A percentile compares a stretch with the other conserved stretches of the same genome.
Evolutionary conservation across 2,888 invertebrate genomes (phyloP).

Genomic region (Amiota communis): DNA sequence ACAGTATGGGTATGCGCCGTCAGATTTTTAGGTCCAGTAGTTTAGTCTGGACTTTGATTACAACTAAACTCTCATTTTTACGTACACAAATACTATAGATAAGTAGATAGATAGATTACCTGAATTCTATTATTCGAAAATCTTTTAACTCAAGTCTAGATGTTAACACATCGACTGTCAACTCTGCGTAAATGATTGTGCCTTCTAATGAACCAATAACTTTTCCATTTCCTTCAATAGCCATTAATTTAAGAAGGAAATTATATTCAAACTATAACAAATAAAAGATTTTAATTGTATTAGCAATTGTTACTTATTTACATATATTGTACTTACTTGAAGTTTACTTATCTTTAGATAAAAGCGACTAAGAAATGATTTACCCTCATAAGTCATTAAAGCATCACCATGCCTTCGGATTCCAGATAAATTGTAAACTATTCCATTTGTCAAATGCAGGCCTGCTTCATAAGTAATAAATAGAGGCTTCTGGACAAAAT

Average conservation of each 20-base stretch:
- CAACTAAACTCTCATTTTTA: neutral
- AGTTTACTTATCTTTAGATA: conserved; percentile 67
- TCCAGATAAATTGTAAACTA: conserved; percentile 69
- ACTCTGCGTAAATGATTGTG: conserved; percentile 67
- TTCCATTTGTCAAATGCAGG: conserved; percentile 67
- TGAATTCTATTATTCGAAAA: conserved; percentile 69
- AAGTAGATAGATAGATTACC: conserved; percentile 53
- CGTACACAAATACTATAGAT: too few species aligned
- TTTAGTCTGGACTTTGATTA: too few species aligned
- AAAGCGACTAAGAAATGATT: conserved; percentile 67
- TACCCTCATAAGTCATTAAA: conserved; percentile 70
- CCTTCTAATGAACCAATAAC: conserved; percentile 68
- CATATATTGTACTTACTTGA: conserved; percentile 59
- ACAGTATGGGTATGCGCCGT: too few species aligned
- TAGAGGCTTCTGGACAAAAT: conserved; percentile 62
- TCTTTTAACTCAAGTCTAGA: conserved; percentile 65
- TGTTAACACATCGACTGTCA: conserved; percentile 66
- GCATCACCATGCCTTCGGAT: conserved; percentile 67
- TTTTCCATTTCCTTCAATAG: conserved; percentile 68
- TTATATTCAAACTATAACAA: conserved; percentile 68
- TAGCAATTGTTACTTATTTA: neutral
- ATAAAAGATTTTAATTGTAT: conserved; percentile 7
- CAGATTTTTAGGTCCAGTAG: too few species aligned
- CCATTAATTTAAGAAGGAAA: conserved; percentile 67
- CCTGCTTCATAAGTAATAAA: conserved; percentile 69